Percentiles rank a stretch among this genome's conserved stretches.
phyloP scores from a whole-genome alignment of 2,797 vertebrate genomes.

The Smutsia temminckii region DNA sequence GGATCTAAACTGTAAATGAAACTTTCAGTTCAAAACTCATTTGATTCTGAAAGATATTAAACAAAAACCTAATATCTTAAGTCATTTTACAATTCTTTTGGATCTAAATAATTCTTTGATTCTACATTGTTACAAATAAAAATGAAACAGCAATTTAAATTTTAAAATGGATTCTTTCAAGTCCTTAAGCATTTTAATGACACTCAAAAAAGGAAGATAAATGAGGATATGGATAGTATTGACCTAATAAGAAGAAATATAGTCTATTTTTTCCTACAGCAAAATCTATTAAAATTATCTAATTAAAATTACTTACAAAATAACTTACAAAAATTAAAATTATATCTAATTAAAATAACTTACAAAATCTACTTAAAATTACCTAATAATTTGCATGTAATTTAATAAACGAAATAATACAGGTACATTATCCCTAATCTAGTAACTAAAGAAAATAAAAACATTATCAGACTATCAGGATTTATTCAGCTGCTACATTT shows the following conservation, averaged over 20 bases:
- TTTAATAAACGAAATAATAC: constrained; percentile 18
- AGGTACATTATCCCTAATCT: not conserved
- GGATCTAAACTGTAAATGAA: constrained; percentile 42
- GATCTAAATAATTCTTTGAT: not conserved
- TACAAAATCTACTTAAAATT: not conserved
- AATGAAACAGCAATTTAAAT: constrained; percentile 26
- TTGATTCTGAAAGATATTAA: constrained; percentile 28
- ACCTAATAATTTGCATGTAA: not conserved
- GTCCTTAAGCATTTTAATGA: not conserved
- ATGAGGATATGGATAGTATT: not conserved
- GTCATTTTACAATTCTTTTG: constrained; percentile 21
- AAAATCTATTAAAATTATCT: too few relatives aligned
- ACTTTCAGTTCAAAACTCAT: constrained; percentile 8
- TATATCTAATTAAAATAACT: too few relatives aligned
- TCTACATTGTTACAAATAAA: constrained; percentile 32
- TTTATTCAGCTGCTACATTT: constrained; percentile 28
- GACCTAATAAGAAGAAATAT: too few relatives aligned
- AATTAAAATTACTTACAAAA: too few relatives aligned
- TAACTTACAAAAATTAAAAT: too few relatives aligned
- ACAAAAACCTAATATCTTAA: constrained; percentile 17
- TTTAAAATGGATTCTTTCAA: constrained; percentile 24
- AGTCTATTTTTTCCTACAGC: too few relatives aligned
- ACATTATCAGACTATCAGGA: not conserved
- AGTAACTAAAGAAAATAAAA: constrained; percentile 30
- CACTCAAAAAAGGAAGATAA: constrained; percentile 25